Evolutionary conservation across 2,888 invertebrate species (phyloP), one percentile per base, ranked within the genome.

Genomic region (Acleris laterana): DNA sequence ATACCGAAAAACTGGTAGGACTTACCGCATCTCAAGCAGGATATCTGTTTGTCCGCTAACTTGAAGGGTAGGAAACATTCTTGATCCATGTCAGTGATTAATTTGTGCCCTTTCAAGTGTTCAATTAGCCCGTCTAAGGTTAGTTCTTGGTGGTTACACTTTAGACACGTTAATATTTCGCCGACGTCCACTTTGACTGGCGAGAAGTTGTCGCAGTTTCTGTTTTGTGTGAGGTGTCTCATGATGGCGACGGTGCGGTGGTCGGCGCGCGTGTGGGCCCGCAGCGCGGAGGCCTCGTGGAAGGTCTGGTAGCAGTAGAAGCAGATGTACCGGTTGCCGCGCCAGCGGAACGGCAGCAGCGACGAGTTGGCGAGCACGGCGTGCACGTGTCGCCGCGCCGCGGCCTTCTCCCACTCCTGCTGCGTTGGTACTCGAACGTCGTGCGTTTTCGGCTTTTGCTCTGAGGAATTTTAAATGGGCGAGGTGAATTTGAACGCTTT

Each of bases 221-320:
- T 56, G 19, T 62, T 66, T 25, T 66, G 66, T 1, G 62, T 57
- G 2, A 66, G 19, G n/a, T 66, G 66, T 19, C 62, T 66, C 66
- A 66, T 66, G 5, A 66, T 57, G 3, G 51, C 9, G 4, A 62
- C 48, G 25, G 49, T 28, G 20, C 52, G 46, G 48, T 66, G 66
- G 1, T 44, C 57, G 1, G 5, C 60, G 22, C 51, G 63, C 46
- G 50, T 66, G 59, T 68, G 68, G n/a, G 38, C 25, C 3, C 52
- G 22, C 5, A 53, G 55, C 19, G 48, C 42, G 44, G 46, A 52
- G 0, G 66, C 66, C 3, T 66, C 66, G 25, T 20, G 11, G 59
- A 70, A 69, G 17, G 55, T 64, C 11, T 46, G 52, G 32, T 63
- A 55, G 56, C 70, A 70, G 57, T 67, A 70, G 67, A 69, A 70